A percentile compares a stretch with the other conserved stretches of the same genome.
Evolutionary conservation across 30 jellyfish, hydroid and myxozoan genomes (phyloP).

Genomic region (Cassiopea xamachana): DNA sequence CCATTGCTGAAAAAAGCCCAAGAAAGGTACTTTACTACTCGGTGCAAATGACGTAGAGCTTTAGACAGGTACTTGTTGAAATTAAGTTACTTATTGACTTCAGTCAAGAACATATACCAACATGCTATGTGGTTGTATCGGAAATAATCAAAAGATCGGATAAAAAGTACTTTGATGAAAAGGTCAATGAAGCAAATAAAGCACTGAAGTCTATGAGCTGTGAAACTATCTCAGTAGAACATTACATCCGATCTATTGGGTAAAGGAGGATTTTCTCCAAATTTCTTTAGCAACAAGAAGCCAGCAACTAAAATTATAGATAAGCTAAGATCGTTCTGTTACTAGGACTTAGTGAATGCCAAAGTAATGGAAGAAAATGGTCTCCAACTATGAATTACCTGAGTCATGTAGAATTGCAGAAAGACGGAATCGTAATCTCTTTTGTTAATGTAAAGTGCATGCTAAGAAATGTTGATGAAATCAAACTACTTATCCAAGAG

Average conservation of each 20-base stretch:
- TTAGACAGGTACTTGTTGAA: background rate
- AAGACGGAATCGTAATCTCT: background rate
- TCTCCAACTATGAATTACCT: background rate
- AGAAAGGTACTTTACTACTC: background rate
- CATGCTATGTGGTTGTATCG: conserved; percentile 8
- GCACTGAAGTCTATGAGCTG: conserved; percentile 1
- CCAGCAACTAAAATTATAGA: background rate
- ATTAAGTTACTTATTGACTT: background rate
- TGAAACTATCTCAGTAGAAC: conserved; percentile 6
- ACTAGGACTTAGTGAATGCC: background rate
- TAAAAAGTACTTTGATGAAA: background rate
- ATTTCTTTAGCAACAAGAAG: background rate
- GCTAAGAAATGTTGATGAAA: background rate
- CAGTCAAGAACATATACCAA: background rate
- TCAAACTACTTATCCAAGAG: background rate
- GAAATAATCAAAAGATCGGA: conserved; percentile 5
- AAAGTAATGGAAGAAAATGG: background rate
- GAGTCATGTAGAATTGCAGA: background rate
- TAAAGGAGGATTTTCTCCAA: background rate
- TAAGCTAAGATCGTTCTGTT: background rate
- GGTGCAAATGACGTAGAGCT: background rate
- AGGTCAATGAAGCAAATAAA: background rate
- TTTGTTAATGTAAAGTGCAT: background rate
- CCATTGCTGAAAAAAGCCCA: conserved; percentile 16
- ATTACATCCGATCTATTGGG: background rate